Conservation (phyloP, 2,797 vertebrate species). For the Muscicapa striata region DNA sequence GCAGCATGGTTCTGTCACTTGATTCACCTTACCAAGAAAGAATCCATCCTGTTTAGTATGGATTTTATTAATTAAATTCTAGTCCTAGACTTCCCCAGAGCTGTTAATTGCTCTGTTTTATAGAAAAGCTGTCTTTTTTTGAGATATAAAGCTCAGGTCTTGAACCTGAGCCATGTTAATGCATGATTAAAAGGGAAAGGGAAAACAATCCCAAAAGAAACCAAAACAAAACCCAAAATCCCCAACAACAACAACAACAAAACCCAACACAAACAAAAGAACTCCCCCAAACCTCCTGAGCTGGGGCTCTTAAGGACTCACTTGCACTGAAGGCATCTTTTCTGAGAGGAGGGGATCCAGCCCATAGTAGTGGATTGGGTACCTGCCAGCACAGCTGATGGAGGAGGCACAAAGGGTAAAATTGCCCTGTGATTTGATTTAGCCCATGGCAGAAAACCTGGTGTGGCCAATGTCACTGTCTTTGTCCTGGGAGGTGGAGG, state of each 20-base stretch:
- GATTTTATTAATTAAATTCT: background rate
- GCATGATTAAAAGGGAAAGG: background rate
- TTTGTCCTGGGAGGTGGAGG: background rate
- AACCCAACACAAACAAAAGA: background rate
- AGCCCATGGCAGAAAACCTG: background rate
- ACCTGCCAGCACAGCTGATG: background rate
- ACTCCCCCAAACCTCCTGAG: too few species aligned
- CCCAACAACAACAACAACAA: too few species aligned
- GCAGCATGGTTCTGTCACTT: background rate
- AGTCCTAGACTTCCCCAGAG: background rate
- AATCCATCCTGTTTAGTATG: background rate
- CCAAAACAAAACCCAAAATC: background rate
- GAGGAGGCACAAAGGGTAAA: background rate
- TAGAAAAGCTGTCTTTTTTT: background rate
- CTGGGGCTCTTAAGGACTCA: background rate
- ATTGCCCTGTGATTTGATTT: background rate
- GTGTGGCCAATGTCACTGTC: background rate
- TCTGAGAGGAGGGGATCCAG: fast-evolving
- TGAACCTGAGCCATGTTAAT: background rate
- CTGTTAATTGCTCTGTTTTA: background rate
- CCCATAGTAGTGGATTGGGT: background rate
- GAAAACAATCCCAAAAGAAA: background rate
- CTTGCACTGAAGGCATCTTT: background rate
- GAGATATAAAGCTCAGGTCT: background rate
- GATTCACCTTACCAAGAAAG: slow-evolving; percentile 14